Base-by-base conservation (phyloP, 30 jellyfish, hydroid and myxozoan species). In the Aurelia sp. region DNA sequence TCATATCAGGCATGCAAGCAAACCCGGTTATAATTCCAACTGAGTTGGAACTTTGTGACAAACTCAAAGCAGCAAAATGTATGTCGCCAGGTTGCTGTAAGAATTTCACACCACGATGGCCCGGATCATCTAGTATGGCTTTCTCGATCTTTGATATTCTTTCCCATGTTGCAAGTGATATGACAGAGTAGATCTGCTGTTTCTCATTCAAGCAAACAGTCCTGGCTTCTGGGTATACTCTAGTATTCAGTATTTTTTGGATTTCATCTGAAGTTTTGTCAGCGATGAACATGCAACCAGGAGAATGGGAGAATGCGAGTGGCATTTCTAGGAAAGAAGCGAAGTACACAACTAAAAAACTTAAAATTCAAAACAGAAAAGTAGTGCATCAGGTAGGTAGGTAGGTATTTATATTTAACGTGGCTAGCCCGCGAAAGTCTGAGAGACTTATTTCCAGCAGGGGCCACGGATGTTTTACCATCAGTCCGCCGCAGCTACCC, bases 1-100 rank as follows among this genome's bases (percentile, higher is more conserved):
- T 68, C 13, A 27, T 48, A 35, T 47, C 94, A 0, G 71, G 73
- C 35, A 92, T 72, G 79, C 92, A 76, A 37, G 98, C 96, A 61
- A 92, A 92, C 11, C 98, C 98, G 7, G 95, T 74, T 13, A 86
- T 62, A 0, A 92, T 87, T 3, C 90, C 97, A 5, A 92, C 98
- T 11, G 97, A 75, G n/a, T 77, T 76, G 21, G 93, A 92, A 53
- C 79, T 71, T 48, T 87, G 92, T 1, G 97, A 76, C 17, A 92
- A 68, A 35, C 89, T 78, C 62, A 92, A 51, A 20, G 97, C 91
- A 10, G 98, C 92, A 22, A 62, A 50, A 57, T 72, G 96, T 65
- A 92, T 35, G 61, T 92, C 98, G 18, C 61, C 86, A 41, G 64
- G 27, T 11, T 87, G 86, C 33, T 51, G 58, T 60, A 92, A 69